Evolutionary conservation across 2,113 vertebrate genomes (phyloP).

Genomic region (Sinocyclocheilus anophthalmus): DNA sequence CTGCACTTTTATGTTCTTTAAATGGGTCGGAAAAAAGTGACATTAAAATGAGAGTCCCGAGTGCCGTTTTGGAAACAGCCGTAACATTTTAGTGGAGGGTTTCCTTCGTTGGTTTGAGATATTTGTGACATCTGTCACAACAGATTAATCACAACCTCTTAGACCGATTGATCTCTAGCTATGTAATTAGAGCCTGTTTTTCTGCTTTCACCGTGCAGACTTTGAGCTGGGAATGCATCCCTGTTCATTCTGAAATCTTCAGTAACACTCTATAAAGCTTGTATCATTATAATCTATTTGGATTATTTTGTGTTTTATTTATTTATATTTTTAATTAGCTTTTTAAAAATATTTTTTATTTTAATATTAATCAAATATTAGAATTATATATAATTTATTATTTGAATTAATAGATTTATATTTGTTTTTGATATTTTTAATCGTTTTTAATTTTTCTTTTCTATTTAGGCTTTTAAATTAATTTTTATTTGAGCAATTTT

Average conservation of each 20-base stretch:
- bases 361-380: not conserved
- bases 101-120: conserved; percentile 3
- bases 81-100: not conserved
- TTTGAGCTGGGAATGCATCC: not conserved
- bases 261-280: not conserved
- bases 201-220: not conserved
- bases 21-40: not conserved
- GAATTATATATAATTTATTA: too few species aligned
- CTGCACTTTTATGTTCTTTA: not conserved
- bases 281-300: not conserved
- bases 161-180: conserved; percentile 10
- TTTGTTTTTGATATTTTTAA: not conserved
- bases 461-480: too few species aligned
- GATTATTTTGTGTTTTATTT: not conserved
- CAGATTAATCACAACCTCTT: conserved; percentile 38
- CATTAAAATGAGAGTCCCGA: not conserved
- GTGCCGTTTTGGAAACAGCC: not conserved
- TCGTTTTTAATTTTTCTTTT: too few species aligned
- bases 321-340: not conserved
- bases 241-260: not conserved
- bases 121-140: conserved; percentile 51
- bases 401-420: not conserved
- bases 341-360: not conserved
- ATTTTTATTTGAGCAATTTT: too few species aligned
- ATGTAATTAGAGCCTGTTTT: conserved; percentile 25